Conservation (phyloP, 2,113 vertebrate species). For the Vombatus ursinus region DNA sequence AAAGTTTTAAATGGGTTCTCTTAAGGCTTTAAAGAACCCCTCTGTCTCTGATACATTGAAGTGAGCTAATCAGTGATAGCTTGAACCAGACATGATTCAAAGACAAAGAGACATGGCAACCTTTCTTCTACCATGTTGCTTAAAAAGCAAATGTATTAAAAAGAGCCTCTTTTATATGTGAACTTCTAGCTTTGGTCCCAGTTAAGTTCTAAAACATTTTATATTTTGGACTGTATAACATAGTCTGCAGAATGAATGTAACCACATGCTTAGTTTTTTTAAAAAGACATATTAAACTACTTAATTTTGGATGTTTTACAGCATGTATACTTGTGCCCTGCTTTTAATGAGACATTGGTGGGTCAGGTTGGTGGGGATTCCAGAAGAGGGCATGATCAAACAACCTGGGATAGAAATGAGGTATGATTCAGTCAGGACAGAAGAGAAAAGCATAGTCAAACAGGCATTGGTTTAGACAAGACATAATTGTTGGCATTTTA, state of each 20-base stretch:
- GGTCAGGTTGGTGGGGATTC: not conserved
- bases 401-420: not conserved
- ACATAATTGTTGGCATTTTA: not conserved
- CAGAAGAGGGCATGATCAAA: not conserved
- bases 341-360: not conserved
- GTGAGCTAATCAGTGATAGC: not conserved
- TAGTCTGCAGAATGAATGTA: conserved; percentile 21
- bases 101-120: not conserved
- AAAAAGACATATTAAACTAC: not conserved
- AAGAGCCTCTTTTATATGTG: conserved; percentile 27
- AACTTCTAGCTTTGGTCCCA: not conserved
- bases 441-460: not conserved
- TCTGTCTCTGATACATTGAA: conserved; percentile 6
- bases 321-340: not conserved
- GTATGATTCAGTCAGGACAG: not conserved
- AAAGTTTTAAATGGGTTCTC: conserved; percentile 36
- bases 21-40: not conserved
- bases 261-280: not conserved
- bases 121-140: not conserved
- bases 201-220: conserved; percentile 9
- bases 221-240: not conserved
- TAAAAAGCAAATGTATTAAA: not conserved
- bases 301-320: not conserved
- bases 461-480: not conserved
- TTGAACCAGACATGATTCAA: not conserved